Base-by-base conservation (phyloP, 2,113 vertebrate genomes). In the Limanda limanda region DNA sequence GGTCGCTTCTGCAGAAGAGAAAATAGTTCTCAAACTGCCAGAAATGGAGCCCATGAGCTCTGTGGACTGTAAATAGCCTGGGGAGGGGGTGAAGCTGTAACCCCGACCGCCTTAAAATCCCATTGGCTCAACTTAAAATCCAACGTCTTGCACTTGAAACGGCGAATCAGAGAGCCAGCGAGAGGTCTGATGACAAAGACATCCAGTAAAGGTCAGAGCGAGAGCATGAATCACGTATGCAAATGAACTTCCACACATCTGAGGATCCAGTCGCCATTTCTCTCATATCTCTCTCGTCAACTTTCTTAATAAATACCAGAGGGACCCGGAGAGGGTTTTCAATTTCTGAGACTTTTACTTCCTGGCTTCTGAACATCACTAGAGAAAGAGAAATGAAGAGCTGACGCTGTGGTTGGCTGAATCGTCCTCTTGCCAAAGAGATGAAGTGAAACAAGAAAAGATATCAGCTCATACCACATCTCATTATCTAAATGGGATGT, bases 41-140 rank as follows among this genome's bases (percentile, higher is more conserved):
- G 68, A 71, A 68, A 78, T 20, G 15, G 52, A 56, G 80, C 51
- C 31, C 80, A 40, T 64, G 70, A 79, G 71, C 71, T 75, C 40
- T 21, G 68, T 2, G 17, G 65, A 56, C 76, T 81, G 55, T 65
- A 68, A 84, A 81, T 51, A 73, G 74, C 71, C n/a, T 27, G 54
- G 8, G 61, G 35, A 31, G 56, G 54, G 4, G 45, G 10, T 12
- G 40, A 40, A 25, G 79, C 67, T 52, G 63, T 20, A 37, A 31
- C 61, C 67, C 56, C 8, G 7, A 10, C 71, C 69, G 64, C 65
- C 47, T 63, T 63, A 64, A 81, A 76, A 81, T 75, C n/a, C 25
- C 6, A 15, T 25, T 54, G 37, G 21, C 42, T 71, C 52, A 67
- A 71, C 37, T 69, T 75, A 45, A 82, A 86, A 66, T 40, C 1